Conservation (phyloP, 2,888 invertebrate species). For the Orthosia gracilis region DNA sequence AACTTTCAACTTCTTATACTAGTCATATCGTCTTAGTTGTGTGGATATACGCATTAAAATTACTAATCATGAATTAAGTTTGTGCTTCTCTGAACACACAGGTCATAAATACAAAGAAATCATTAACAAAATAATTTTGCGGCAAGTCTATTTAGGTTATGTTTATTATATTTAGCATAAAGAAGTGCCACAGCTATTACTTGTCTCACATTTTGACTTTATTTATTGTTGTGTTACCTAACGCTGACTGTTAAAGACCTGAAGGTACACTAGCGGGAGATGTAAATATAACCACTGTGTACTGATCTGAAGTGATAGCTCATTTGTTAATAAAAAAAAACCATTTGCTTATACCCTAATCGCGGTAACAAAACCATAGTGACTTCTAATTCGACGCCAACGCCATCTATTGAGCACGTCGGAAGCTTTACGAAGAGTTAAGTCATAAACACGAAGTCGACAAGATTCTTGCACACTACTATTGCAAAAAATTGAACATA, state of each 20-base stretch:
- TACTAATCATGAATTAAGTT: conserved; percentile 17
- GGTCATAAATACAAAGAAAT: not conserved
- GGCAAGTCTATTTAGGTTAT: conserved; percentile 30
- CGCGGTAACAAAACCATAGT: no score
- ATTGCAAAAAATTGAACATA: conserved; percentile 3
- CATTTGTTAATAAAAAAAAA: no score
- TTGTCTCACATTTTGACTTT: conserved; percentile 29
- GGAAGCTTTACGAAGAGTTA: no score
- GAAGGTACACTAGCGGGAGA: no score
- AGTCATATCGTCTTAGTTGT: conserved; percentile 46
- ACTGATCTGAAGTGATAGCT: no score
- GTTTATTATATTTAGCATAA: conserved; percentile 10
- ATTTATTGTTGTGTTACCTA: conserved; percentile 27
- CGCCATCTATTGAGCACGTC: no score
- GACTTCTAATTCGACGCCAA: no score
- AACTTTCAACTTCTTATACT: conserved; percentile 38
- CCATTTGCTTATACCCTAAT: no score
- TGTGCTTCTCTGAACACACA: conserved; percentile 13
- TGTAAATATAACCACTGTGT: no score
- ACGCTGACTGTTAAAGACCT: no score
- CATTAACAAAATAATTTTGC: not conserved
- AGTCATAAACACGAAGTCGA: no score
- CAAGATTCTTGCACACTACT: no score
- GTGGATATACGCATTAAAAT: conserved; percentile 23
- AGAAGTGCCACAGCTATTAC: conserved; percentile 13